Conservation (phyloP, 2,797 vertebrate genomes). For the Etheostoma nigrum region DNA sequence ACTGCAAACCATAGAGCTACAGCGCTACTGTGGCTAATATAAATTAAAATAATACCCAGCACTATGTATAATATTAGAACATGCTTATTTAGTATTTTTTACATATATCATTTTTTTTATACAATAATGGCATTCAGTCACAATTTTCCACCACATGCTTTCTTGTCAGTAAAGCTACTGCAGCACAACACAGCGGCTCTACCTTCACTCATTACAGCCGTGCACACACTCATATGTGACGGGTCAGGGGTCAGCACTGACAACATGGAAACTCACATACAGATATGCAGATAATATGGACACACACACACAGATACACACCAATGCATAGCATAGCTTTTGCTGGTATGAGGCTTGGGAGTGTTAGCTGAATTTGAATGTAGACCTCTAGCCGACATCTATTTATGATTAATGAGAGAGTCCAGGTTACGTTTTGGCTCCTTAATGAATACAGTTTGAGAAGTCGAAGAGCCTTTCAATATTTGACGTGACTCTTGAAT, state of each 20-base stretch:
- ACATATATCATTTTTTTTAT: neutral
- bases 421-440: constrained; percentile 73
- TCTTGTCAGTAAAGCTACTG: constrained; percentile 2
- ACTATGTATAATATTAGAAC: neutral
- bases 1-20: neutral
- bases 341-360: constrained; percentile 3
- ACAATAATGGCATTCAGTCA: neutral
- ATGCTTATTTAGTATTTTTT: neutral
- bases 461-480: constrained; percentile 79
- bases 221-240: constrained; percentile 4
- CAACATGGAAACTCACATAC: constrained; percentile 30
- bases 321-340: neutral
- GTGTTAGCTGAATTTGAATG: constrained; percentile 71
- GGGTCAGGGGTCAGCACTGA: constrained; percentile 38
- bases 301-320: neutral
- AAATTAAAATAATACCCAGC: neutral
- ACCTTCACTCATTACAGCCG: neutral
- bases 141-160: neutral
- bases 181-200: neutral
- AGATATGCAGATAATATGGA: constrained; percentile 31
- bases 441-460: constrained; percentile 77
- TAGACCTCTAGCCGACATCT: constrained; percentile 77
- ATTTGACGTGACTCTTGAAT: constrained; percentile 81
- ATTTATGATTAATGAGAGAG: constrained; percentile 81
- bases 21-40: neutral